Evolutionary conservation across 92 coral and sea anemone genomes (phyloP), one percentile per base, ranked within the genome.

Genomic region (Porites evermanni): DNA sequence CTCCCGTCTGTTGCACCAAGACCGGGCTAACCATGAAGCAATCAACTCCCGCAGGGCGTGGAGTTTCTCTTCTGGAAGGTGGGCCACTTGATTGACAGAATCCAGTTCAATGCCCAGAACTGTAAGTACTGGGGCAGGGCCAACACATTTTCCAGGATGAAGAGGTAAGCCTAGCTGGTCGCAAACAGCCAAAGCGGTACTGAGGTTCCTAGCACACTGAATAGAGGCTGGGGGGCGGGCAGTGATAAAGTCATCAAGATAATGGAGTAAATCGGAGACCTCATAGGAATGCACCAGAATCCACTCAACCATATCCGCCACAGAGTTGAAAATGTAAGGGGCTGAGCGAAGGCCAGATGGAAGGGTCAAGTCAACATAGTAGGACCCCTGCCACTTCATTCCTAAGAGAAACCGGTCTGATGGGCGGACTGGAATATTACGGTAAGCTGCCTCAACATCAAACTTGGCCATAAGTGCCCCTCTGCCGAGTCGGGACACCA

Each of bases 81-180:
- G 65, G 14, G 89, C 89, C 38, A 61, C 75, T 79, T 86, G 84
- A 7, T 17, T 12, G 0, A 64, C n/a, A 44, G 85, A 86, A 38
- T 78, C 89, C 11, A 85, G 29, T 24, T 85, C 89, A 66, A 86
- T 86, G 17, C 84, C 89, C 82, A 26, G 32, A 26, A 26, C 32
- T 26, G 32, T 26, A 26, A 26, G 32, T 32, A 32, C 19, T 14
- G 84, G 77, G 3, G 78, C 32, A 12, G 84, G 78, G 20, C 80
- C 79, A 18, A 69, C 23, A 68, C 66, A 71, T 69, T 65, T 12
- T 61, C 88, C 32, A 26, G 32, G 32, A 26, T 26, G 32, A 26
- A 26, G 32, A 26, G 32, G 32, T 26, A 26, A 26, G 3, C 32
- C 32, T 26, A 26, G 32, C 32, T 26, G 32, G 32, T 26, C 32